phyloP scores from a whole-genome alignment of 1,140 invertebrate genomes.

The Calosoma granatense region DNA sequence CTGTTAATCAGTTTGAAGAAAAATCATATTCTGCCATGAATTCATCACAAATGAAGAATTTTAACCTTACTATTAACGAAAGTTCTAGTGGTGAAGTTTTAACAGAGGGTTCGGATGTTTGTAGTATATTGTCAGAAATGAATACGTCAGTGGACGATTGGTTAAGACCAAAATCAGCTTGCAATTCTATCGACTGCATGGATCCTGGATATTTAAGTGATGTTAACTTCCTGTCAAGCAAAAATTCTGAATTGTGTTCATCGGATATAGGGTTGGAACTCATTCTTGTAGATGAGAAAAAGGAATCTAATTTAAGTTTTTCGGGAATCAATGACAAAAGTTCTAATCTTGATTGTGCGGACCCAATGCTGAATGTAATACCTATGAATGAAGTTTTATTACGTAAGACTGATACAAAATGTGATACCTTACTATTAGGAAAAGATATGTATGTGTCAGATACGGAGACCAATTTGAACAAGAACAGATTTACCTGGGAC shows the following conservation, averaged over 20 bases:
- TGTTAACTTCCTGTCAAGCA: neutral
- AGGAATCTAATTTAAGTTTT: neutral
- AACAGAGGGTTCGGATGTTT: neutral
- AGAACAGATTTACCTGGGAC: neutral
- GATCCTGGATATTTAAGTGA: neutral
- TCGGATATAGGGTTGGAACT: neutral
- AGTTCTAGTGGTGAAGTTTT: neutral
- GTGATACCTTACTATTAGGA: neutral
- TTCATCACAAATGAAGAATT: neutral
- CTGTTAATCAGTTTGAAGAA: neutral
- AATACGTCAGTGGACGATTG: neutral
- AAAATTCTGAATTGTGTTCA: neutral
- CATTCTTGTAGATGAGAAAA: neutral
- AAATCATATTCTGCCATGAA: neutral
- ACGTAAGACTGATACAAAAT: slow-evolving; percentile 7
- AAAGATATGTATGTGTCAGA: slow-evolving; percentile 1
- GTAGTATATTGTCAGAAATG: neutral
- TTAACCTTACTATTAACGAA: neutral
- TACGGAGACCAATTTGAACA: neutral
- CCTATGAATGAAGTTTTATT: slow-evolving; percentile 4
- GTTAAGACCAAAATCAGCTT: neutral
- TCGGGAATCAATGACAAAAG: neutral
- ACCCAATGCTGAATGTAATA: neutral
- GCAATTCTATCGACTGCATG: neutral
- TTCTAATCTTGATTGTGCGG: neutral